phyloP scores from a whole-genome alignment of 1,140 invertebrate species.

The Doryteuthis pealeii region DNA sequence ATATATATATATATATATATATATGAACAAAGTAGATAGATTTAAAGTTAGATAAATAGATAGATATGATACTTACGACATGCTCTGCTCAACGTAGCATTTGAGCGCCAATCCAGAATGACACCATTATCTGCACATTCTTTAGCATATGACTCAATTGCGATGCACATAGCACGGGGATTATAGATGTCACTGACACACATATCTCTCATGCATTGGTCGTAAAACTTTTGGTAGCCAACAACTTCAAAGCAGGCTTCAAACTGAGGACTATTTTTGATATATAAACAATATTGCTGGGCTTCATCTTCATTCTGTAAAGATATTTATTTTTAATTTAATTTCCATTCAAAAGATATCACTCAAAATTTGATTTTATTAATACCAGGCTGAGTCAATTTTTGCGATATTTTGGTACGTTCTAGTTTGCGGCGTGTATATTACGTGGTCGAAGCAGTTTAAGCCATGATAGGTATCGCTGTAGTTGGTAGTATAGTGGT shows the following conservation, averaged over 20 bases:
- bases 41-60: too few species aligned
- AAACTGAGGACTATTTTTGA: neutral
- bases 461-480: too few species aligned
- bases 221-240: neutral
- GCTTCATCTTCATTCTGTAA: constrained; percentile 9
- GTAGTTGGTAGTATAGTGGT: too few species aligned
- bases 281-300: neutral
- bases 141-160: neutral
- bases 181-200: neutral
- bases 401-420: too few species aligned
- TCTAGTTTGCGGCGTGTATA: too few species aligned
- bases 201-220: constrained; percentile 6
- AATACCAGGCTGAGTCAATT: too few species aligned
- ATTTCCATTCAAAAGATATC: too few species aligned
- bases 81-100: neutral
- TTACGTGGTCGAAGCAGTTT: too few species aligned
- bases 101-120: neutral
- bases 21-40: too few species aligned
- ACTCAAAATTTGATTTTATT: too few species aligned
- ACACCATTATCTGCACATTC: neutral
- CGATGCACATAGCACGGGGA: neutral
- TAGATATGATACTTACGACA: constrained; percentile 8
- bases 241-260: neutral
- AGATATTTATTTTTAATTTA: neutral
- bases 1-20: too few species aligned